phyloP scores from a whole-genome alignment of 2,888 invertebrate species.

The Caenorhabditis sp. region DNA sequence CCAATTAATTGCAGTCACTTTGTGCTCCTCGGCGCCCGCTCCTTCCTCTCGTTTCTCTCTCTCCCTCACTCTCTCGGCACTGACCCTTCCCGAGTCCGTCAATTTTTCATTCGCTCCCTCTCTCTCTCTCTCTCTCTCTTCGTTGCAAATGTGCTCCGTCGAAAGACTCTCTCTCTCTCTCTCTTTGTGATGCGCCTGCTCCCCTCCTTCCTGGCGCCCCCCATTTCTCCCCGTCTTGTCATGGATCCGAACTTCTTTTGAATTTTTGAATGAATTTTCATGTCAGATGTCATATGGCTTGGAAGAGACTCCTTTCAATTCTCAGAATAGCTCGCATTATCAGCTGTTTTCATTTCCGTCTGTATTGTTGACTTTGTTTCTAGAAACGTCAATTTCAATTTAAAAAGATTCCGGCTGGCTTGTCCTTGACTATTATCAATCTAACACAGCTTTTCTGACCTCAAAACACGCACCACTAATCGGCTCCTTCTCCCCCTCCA shows the following conservation, averaged over 20 bases:
- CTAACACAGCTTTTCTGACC: too few species aligned
- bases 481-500: too few species aligned
- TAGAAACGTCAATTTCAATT: too few species aligned
- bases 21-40: constrained; percentile 24
- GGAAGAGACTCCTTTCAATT: too few species aligned
- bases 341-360: too few species aligned
- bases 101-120: neutral
- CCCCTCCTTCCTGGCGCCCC: neutral
- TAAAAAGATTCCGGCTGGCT: too few species aligned
- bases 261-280: neutral
- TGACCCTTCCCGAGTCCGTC: constrained; percentile 44
- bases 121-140: constrained; percentile 13
- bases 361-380: too few species aligned
- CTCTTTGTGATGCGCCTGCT: neutral
- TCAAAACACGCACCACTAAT: too few species aligned
- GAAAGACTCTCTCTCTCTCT: neutral
- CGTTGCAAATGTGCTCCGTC: constrained; percentile 1
- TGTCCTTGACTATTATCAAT: too few species aligned
- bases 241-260: neutral
- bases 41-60: constrained; percentile 3
- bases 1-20: too few species aligned
- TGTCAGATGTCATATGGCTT: too few species aligned
- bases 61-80: constrained; percentile 2
- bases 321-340: too few species aligned
- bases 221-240: neutral